Evolutionary conservation across 2,113 vertebrate genomes (phyloP).

Genomic region (Periophthalmodon schlosseri): DNA sequence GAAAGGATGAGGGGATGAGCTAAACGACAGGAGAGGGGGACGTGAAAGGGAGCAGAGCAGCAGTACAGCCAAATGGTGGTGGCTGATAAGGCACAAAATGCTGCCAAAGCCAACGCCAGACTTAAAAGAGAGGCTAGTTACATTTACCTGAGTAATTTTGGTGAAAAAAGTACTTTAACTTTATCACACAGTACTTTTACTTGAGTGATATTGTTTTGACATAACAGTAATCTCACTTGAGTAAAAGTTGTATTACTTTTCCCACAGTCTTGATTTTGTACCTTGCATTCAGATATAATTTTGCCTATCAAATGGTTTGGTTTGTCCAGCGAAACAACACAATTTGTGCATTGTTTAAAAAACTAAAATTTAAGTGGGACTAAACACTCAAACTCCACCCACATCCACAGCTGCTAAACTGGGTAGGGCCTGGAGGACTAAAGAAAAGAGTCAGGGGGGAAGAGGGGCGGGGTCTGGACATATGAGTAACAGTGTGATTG

Average conservation of each 20-base stretch:
- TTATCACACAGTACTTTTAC: neutral
- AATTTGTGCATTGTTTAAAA: too few species aligned
- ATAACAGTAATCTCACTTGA: neutral
- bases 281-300: too few species aligned
- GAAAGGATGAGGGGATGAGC: constrained; percentile 7
- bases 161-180: neutral
- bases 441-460: too few species aligned
- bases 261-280: neutral
- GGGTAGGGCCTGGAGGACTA: too few species aligned
- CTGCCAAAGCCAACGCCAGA: constrained; percentile 32
- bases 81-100: constrained; percentile 70
- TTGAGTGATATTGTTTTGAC: neutral
- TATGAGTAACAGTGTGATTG: too few species aligned
- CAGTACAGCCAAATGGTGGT: constrained; percentile 61
- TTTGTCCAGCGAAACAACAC: too few species aligned
- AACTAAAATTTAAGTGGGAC: too few species aligned
- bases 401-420: too few species aligned
- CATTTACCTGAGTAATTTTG: neutral
- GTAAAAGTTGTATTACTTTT: neutral
- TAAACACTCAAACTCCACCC: too few species aligned
- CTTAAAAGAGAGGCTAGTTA: neutral
- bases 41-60: constrained; percentile 30
- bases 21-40: constrained; percentile 28
- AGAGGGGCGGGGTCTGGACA: too few species aligned
- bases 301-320: too few species aligned